Evolutionary conservation across 2,888 invertebrate species (phyloP), one percentile per base, ranked within the genome.

Genomic region (Ophion obscuratus): DNA sequence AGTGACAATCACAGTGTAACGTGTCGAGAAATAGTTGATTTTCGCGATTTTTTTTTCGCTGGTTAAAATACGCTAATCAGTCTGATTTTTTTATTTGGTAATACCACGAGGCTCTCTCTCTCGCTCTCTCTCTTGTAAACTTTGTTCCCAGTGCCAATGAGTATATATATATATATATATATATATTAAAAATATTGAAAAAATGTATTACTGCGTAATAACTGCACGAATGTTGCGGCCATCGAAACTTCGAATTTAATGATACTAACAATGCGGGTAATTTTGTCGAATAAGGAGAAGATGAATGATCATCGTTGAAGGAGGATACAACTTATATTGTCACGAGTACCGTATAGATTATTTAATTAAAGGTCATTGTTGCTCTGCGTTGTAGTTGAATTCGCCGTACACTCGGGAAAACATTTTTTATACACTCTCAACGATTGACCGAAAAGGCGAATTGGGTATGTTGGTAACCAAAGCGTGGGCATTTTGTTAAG

Each of bases 121-220:
- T 53, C 24, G 24, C 24, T 53, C 73, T 67, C 68, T 75, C 70
- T 76, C 79, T 82, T 79, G 73, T 40, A 78, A 62, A 77, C 62
- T 73, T 86, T 81, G 80, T 86, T 86, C 81, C 81, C 86, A 83
- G 86, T 86, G 86, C 86, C 86, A 86, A 86, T 86, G 74, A 83
- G 24, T 74, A 74, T 61, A 71, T 83, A 71, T 20, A 68, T 70
- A 67, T 57, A 36, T 40, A 66, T 61, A 68, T n/a, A 67, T 74
- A 68, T 20, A 17, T 61, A 59, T 40, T 31, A 31, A 36, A 71
- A 53, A 64, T 27, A 80, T 47, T 47, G 47, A 68, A 44, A 27
- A 80, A 62, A 70, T 78, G 81, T 75, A 81, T 75, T 75, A 68
- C 68, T 75, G 81, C 75, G 81, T 81, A 81, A 81, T 75, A 73